Evolutionary conservation across 2,888 invertebrate species (phyloP).

Genomic region (Ethmia dodecea): DNA sequence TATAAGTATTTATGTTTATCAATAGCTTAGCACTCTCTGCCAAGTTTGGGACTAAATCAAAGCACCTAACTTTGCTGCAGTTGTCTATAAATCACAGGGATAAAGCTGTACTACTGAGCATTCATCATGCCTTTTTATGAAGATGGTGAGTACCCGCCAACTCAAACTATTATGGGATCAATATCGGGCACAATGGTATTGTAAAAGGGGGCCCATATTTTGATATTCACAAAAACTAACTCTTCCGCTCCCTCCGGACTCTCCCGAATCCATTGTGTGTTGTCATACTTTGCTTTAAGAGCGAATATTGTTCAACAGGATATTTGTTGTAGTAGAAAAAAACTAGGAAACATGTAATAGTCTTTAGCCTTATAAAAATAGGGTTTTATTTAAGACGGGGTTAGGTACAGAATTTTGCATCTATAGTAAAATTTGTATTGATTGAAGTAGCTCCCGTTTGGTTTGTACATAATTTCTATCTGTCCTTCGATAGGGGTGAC

Average conservation of each 20-base stretch:
- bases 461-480: slow-evolving; percentile 76
- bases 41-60: too few relatives aligned
- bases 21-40: too few relatives aligned
- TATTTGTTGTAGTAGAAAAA: slow-evolving; percentile 61
- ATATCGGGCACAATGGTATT: slow-evolving; percentile 74
- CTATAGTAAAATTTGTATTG: slow-evolving; percentile 74
- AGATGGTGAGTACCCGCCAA: slow-evolving; percentile 62
- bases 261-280: slow-evolving; percentile 28
- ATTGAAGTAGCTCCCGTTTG: slow-evolving; percentile 73
- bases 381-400: slow-evolving; percentile 23
- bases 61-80: too few relatives aligned
- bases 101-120: slow-evolving; percentile 18
- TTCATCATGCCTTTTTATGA: slow-evolving; percentile 66
- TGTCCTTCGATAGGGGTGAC: slow-evolving; percentile 52
- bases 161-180: slow-evolving; percentile 74
- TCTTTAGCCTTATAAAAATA: slow-evolving; percentile 30
- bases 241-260: slow-evolving; percentile 55
- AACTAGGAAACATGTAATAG: slow-evolving; percentile 28
- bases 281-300: slow-evolving; percentile 44
- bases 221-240: slow-evolving; percentile 75
- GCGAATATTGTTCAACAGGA: slow-evolving; percentile 44
- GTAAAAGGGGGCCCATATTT: slow-evolving; percentile 77
- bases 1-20: too few relatives aligned
- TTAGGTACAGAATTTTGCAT: slow-evolving; percentile 63
- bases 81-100: neutral